Percentiles rank a stretch among this genome's conserved stretches.
These are phyloP conservation scores for Cephus cinctus DNA, from an alignment of 1,140 invertebrate genomes.

Conservation along the genomic window DNA sequence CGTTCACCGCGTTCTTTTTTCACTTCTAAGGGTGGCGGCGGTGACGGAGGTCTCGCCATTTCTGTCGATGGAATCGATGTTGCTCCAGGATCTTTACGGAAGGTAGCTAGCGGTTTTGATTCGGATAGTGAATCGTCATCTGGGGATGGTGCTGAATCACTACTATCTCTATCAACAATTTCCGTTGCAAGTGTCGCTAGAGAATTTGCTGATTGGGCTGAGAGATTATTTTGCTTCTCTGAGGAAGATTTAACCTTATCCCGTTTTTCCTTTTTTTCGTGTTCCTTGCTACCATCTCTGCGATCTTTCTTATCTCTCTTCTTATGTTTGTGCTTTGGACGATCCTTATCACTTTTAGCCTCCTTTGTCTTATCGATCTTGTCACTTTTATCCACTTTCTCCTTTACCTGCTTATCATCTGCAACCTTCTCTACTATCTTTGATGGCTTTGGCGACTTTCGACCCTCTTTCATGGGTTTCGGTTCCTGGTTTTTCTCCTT, in stretches of 20 bases:
- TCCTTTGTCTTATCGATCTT: constrained; percentile 58
- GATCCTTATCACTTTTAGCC: constrained; percentile 42
- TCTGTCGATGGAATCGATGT: constrained; percentile 18
- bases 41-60: constrained; percentile 24
- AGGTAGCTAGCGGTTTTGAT: constrained; percentile 17
- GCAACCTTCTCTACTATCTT: constrained; percentile 49
- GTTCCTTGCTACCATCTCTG: constrained; percentile 51
- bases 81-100: constrained; percentile 21
- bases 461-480: constrained; percentile 57
- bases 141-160: constrained; percentile 44
- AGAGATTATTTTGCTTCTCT: constrained; percentile 37
- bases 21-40: constrained; percentile 5
- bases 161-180: constrained; percentile 45
- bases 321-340: constrained; percentile 55
- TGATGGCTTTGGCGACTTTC: constrained; percentile 54
- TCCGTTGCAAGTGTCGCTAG: constrained; percentile 36
- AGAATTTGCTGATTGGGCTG: constrained; percentile 23
- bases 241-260: constrained; percentile 37
- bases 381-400: constrained; percentile 51
- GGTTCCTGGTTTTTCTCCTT: constrained; percentile 56
- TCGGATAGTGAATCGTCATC: constrained; percentile 40
- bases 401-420: constrained; percentile 47
- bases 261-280: constrained; percentile 53
- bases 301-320: constrained; percentile 60
- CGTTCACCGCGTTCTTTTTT: constrained; percentile 15